Percentiles rank a stretch among this genome's conserved stretches.
Conservation (phyloP, 37 sponge, comb jelly and placozoan genomes). For the Tethya wilhelma region DNA sequence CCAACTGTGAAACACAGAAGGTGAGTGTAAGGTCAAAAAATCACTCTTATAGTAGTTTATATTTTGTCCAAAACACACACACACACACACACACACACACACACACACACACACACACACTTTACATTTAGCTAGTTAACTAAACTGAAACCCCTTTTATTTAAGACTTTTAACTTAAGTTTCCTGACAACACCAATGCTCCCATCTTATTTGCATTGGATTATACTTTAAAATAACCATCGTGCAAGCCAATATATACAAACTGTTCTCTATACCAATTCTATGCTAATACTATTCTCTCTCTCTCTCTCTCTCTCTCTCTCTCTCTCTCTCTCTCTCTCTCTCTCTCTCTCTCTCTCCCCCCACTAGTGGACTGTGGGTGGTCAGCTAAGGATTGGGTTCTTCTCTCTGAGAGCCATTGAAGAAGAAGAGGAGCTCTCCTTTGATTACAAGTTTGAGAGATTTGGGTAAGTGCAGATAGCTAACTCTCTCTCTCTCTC, state of each 20-base stretch:
- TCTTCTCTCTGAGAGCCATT: conserved; percentile 83
- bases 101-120: no score
- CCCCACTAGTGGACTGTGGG: conserved; percentile 91
- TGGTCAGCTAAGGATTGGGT: conserved; percentile 92
- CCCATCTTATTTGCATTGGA: no score
- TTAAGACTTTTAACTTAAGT: not conserved
- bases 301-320: no score
- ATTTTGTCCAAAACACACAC: no score
- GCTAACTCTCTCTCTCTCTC: not conserved
- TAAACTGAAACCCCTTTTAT: no score
- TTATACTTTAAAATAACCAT: no score
- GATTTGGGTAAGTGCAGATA: conserved; percentile 87
- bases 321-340: not conserved
- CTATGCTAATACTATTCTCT: no score
- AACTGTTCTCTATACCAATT: no score
- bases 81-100: no score
- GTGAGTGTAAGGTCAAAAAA: conserved; percentile 11
- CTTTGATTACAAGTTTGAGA: conserved; percentile 97
- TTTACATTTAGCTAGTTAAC: no score
- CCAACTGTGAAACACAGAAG: conserved; percentile 99
- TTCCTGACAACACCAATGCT: not conserved
- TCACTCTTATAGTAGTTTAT: no score
- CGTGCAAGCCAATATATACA: no score
- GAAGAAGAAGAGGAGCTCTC: conserved; percentile 83
- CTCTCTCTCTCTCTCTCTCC: not conserved